phyloP scores from a whole-genome alignment of 53 echinoderm and acorn worm genomes.

The Glandiceps talaboti region DNA sequence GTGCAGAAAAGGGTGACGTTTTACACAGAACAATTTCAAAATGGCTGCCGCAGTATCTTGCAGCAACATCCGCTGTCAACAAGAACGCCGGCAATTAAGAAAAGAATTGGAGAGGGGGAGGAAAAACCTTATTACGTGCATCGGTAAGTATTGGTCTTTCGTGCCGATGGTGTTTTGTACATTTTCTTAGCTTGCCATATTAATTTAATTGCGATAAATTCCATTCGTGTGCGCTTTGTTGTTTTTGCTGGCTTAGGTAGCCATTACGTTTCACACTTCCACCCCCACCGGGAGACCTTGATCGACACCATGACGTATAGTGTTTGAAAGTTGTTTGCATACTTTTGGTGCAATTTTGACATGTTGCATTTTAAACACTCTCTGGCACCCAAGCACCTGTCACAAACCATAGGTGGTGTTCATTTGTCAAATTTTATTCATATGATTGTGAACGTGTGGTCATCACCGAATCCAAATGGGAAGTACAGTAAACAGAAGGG shows the following conservation, averaged over 20 bases:
- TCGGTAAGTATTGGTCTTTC: slow-evolving; percentile 53
- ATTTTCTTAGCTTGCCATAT: background rate
- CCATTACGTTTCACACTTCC: background rate
- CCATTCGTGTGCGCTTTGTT: background rate
- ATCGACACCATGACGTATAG: background rate
- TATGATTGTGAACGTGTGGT: background rate
- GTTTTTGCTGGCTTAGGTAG: background rate
- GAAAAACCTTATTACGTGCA: slow-evolving; percentile 87
- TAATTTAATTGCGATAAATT: background rate
- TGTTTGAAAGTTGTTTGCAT: background rate
- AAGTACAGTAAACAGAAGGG: background rate
- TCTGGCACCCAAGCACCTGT: background rate
- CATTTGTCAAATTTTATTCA: background rate
- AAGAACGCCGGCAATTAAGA: slow-evolving; percentile 99
- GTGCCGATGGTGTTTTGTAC: background rate
- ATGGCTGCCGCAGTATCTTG: slow-evolving; percentile 92
- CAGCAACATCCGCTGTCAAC: slow-evolving; percentile 88
- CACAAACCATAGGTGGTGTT: background rate
- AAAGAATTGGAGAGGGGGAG: slow-evolving; percentile 98
- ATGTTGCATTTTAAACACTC: background rate
- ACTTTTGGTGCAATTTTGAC: background rate
- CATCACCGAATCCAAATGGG: slow-evolving; percentile 1
- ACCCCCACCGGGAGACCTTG: background rate
- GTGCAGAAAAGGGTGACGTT: background rate
- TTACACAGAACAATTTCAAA: slow-evolving; percentile 22